These are phyloP conservation scores for Syrrhaptes paradoxus DNA, from an alignment of 2,113 vertebrate species.

Conservation along the genomic window DNA sequence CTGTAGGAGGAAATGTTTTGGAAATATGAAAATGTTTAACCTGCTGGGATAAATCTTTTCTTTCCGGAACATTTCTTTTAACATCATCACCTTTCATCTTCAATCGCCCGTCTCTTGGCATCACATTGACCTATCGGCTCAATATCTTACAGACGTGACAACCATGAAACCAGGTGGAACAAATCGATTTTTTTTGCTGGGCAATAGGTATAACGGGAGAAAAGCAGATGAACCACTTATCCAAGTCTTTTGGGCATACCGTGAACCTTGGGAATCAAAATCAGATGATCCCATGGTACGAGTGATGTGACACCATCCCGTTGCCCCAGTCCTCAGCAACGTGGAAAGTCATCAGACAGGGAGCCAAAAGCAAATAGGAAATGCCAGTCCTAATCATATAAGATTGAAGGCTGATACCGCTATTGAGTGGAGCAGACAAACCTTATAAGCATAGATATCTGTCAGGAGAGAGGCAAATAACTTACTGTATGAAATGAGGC, in stretches of 20 bases:
- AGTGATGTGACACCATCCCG: background rate
- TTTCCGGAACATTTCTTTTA: background rate
- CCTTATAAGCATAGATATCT: slow-evolving; percentile 75
- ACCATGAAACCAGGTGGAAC: background rate
- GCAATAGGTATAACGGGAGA: background rate
- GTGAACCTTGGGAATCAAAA: background rate
- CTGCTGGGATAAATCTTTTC: background rate
- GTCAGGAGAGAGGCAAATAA: slow-evolving; percentile 53
- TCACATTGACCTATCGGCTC: fast-evolving
- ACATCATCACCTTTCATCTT: background rate
- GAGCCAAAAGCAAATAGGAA: background rate
- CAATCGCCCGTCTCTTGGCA: background rate
- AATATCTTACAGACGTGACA: background rate
- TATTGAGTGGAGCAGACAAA: slow-evolving; percentile 51
- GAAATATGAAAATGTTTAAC: background rate
- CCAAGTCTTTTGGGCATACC: background rate
- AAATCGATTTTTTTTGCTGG: background rate
- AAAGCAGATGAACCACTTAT: background rate
- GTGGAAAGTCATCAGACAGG: background rate
- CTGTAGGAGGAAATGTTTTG: background rate
- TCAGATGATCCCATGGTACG: background rate
- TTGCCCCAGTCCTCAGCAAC: background rate
- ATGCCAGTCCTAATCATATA: background rate
- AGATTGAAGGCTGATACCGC: slow-evolving; percentile 60
- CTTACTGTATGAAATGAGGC: slow-evolving; percentile 65